These are phyloP conservation scores for Monomorium pharaonis DNA, from an alignment of 1,140 invertebrate genomes.

Conservation along the genomic window DNA sequence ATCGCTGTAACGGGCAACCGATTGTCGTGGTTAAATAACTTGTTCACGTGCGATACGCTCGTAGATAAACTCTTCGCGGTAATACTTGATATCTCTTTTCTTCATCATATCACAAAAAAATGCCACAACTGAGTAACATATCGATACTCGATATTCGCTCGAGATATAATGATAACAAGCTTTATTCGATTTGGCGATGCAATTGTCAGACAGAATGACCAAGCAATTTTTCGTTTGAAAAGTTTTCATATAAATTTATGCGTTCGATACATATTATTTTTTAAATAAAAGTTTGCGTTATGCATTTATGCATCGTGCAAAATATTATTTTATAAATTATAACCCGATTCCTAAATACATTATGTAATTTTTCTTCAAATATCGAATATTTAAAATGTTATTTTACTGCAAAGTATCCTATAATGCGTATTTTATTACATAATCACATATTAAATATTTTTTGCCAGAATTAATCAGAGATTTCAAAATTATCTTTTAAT, in stretches of 20 bases:
- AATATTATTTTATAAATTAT: not conserved
- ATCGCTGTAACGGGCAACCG: not conserved
- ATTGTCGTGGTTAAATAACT: slow-evolving; percentile 1
- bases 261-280: not conserved
- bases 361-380: not conserved
- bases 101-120: not conserved
- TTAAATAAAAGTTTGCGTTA: not conserved
- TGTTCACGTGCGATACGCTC: not conserved
- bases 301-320: not conserved
- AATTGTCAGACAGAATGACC: not conserved
- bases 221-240: not conserved
- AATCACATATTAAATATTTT: not conserved
- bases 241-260: not conserved
- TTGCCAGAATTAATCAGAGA: not conserved
- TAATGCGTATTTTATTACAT: not conserved
- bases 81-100: not conserved
- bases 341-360: not conserved
- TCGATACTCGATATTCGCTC: not conserved
- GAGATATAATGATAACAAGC: not conserved
- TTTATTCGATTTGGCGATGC: not conserved
- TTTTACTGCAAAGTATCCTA: not conserved
- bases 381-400: slow-evolving; percentile 22
- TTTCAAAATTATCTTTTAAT: not conserved
- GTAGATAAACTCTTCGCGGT: not conserved
- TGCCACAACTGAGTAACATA: not conserved